phyloP scores from a whole-genome alignment of 2,888 invertebrate genomes.

The Epsilonema sp. region DNA sequence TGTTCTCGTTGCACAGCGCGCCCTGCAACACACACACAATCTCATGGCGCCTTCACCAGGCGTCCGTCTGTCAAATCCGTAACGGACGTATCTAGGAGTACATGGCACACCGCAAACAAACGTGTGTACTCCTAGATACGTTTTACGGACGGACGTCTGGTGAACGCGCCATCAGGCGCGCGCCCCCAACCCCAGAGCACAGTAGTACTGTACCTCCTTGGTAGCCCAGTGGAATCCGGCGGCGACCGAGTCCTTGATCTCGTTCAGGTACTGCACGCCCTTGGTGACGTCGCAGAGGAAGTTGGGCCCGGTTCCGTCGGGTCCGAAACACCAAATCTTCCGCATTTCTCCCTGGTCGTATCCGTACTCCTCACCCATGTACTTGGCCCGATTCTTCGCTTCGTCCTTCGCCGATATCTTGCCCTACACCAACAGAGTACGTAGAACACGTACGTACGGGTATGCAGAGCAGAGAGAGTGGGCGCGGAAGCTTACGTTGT shows the following conservation, averaged over 20 bases:
- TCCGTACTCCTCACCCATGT: constrained; percentile 11
- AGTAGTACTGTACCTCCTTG: constrained; percentile 10
- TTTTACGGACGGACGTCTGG: too few relatives aligned
- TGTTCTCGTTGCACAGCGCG: constrained; percentile 8
- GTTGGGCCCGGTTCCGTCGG: constrained; percentile 13
- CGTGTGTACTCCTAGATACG: too few relatives aligned
- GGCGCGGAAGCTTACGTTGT: constrained; percentile 5
- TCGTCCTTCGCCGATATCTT: constrained; percentile 5
- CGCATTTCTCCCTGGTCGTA: constrained; percentile 10
- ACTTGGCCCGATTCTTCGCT: constrained; percentile 10
- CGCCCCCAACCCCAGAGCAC: too few relatives aligned
- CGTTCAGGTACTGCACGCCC: constrained; percentile 12
- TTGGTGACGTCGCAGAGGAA: constrained; percentile 13
- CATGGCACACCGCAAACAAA: too few relatives aligned
- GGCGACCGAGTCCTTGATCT: constrained; percentile 12
- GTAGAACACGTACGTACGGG: neutral
- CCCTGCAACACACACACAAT: too few relatives aligned
- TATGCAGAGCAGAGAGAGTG: too few relatives aligned
- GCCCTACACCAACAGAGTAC: neutral
- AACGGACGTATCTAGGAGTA: too few relatives aligned
- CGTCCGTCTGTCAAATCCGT: too few relatives aligned
- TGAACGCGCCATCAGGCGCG: too few relatives aligned
- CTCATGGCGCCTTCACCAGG: too few relatives aligned
- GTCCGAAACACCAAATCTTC: constrained; percentile 15
- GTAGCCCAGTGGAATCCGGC: constrained; percentile 14